Conservation (phyloP, 2,797 vertebrate species). For the Apogon hyalosoma region DNA sequence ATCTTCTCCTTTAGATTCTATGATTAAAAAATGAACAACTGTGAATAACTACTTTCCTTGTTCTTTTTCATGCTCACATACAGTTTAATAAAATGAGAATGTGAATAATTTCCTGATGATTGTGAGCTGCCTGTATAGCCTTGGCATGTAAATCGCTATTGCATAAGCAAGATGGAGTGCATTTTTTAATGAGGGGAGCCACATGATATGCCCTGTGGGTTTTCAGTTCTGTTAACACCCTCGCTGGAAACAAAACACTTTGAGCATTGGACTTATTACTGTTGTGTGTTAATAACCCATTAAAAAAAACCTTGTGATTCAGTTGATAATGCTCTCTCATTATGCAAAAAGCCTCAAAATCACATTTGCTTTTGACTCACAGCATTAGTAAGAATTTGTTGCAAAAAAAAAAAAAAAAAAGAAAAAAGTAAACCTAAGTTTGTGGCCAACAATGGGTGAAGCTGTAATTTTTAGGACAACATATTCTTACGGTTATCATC, state of each 20-base stretch:
- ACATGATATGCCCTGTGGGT: slow-evolving; percentile 58
- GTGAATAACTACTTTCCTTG: background rate
- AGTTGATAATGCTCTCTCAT: slow-evolving; percentile 33
- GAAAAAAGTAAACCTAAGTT: slow-evolving; percentile 4
- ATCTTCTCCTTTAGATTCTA: slow-evolving; percentile 9
- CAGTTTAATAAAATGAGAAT: slow-evolving; percentile 28
- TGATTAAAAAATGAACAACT: background rate
- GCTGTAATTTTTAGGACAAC: background rate
- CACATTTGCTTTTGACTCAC: slow-evolving; percentile 17
- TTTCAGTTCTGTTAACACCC: slow-evolving; percentile 44
- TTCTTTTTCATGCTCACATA: slow-evolving; percentile 20
- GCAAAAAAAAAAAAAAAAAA: background rate
- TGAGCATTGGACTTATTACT: slow-evolving; percentile 36
- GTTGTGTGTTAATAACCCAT: slow-evolving; percentile 32
- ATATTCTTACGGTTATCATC: background rate
- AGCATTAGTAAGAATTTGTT: slow-evolving; percentile 8
- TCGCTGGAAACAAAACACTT: slow-evolving; percentile 40
- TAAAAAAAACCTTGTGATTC: slow-evolving; percentile 17
- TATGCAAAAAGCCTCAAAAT: slow-evolving; percentile 13
- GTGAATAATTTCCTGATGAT: slow-evolving; percentile 39
- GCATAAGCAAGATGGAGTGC: slow-evolving; percentile 49
- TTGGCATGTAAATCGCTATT: slow-evolving; percentile 41
- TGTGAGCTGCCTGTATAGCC: slow-evolving; percentile 37
- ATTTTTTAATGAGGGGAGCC: slow-evolving; percentile 60
- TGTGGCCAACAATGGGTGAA: slow-evolving; percentile 2